Evolutionary conservation across 2,888 invertebrate species (phyloP).

Genomic region (Meteorus cinctellus): DNA sequence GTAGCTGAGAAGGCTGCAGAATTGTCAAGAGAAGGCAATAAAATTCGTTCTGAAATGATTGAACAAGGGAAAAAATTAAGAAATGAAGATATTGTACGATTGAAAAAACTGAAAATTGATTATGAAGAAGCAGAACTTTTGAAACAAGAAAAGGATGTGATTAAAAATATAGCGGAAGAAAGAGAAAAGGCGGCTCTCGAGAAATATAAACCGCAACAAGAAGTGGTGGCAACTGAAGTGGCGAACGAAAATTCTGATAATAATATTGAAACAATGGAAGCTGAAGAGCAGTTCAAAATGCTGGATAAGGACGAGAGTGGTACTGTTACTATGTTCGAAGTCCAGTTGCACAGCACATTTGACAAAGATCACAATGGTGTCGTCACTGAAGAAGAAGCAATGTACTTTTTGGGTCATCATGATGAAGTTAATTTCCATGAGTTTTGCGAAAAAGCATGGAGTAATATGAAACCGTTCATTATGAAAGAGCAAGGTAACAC

Average conservation of each 20-base stretch:
- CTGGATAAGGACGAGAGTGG: slow-evolving; percentile 89
- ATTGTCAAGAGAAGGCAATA: slow-evolving; percentile 85
- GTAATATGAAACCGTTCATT: slow-evolving; percentile 84
- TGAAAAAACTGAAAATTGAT: slow-evolving; percentile 82
- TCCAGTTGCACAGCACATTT: slow-evolving; percentile 84
- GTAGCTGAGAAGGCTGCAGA: slow-evolving; percentile 84
- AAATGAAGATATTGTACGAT: slow-evolving; percentile 81
- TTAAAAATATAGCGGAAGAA: slow-evolving; percentile 83
- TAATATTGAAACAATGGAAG: slow-evolving; percentile 78
- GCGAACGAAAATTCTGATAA: slow-evolving; percentile 78
- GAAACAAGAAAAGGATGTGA: slow-evolving; percentile 83
- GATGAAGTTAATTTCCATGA: slow-evolving; percentile 81
- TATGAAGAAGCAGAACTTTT: slow-evolving; percentile 85
- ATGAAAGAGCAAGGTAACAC: slow-evolving; percentile 83
- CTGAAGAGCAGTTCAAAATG: slow-evolving; percentile 82
- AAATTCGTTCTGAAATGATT: slow-evolving; percentile 83
- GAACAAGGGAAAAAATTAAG: slow-evolving; percentile 82
- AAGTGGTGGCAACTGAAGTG: slow-evolving; percentile 67
- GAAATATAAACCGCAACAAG: slow-evolving; percentile 80
- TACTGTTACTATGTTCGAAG: slow-evolving; percentile 80
- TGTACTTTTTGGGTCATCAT: slow-evolving; percentile 81
- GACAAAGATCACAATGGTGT: slow-evolving; percentile 93
- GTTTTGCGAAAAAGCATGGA: slow-evolving; percentile 83
- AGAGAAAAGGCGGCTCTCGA: slow-evolving; percentile 85
- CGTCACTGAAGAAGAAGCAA: slow-evolving; percentile 91